Percentiles rank a stretch among this genome's conserved stretches.
phyloP scores from a whole-genome alignment of 2,888 invertebrate species.

The Drosophila kanekoi region DNA sequence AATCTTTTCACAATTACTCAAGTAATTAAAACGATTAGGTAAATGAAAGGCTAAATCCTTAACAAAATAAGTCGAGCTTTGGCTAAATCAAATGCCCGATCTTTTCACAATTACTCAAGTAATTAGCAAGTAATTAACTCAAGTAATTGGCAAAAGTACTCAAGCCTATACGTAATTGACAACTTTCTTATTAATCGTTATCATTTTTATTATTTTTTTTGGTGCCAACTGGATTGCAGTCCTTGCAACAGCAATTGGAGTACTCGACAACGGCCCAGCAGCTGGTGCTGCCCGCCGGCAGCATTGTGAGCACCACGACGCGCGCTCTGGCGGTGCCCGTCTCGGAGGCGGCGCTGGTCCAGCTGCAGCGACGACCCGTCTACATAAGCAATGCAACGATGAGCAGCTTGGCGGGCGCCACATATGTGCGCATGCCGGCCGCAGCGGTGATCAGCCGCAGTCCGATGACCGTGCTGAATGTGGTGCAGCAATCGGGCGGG shows the following conservation, averaged over 20 bases:
- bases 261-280: slow-evolving; percentile 71
- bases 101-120: no score
- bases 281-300: slow-evolving; percentile 78
- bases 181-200: neutral
- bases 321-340: slow-evolving; percentile 77
- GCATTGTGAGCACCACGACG: slow-evolving; percentile 73
- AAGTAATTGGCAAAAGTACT: neutral
- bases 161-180: neutral
- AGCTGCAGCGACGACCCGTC: slow-evolving; percentile 82
- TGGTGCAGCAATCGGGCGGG: slow-evolving; percentile 75
- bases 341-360: slow-evolving; percentile 76
- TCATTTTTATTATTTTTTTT: no score
- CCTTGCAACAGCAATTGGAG: slow-evolving; percentile 63
- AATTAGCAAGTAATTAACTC: neutral
- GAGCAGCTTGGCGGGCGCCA: slow-evolving; percentile 71
- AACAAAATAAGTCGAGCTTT: no score
- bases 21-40: neutral
- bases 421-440: slow-evolving; percentile 82
- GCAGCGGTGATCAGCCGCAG: slow-evolving; percentile 80
- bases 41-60: no score
- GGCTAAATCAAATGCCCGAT: no score
- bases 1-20: neutral
- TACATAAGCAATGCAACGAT: slow-evolving; percentile 81
- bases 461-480: slow-evolving; percentile 82
- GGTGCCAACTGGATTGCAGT: slow-evolving; percentile 9